Conservation (phyloP, 2,797 vertebrate species). For the Tadarida brasiliensis region DNA sequence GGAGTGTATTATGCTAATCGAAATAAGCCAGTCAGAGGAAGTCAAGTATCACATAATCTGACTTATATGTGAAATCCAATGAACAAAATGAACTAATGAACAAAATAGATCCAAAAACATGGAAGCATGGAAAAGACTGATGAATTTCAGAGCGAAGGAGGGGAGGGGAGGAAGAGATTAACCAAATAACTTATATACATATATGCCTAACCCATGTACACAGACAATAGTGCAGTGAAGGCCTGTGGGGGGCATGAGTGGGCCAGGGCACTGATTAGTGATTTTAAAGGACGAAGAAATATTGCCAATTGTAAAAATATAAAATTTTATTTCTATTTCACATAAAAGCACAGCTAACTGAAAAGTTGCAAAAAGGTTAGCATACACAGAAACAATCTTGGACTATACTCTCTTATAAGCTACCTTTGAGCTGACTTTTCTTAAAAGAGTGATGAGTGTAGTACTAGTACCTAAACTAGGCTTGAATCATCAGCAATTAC, state of each 20-base stretch:
- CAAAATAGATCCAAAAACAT: too few relatives aligned
- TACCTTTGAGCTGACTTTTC: constrained; percentile 33
- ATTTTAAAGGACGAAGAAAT: constrained; percentile 43
- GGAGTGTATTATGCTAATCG: too few relatives aligned
- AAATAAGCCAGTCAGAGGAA: too few relatives aligned
- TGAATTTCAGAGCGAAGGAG: too few relatives aligned
- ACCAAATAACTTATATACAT: too few relatives aligned
- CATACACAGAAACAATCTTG: not conserved
- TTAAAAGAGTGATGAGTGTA: not conserved
- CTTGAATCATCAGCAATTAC: not conserved
- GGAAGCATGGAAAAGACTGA: too few relatives aligned
- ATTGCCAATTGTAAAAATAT: not conserved
- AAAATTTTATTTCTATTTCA: constrained; percentile 37
- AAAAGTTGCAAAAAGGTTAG: not conserved
- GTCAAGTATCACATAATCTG: too few relatives aligned
- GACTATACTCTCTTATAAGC: not conserved
- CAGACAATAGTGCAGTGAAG: too few relatives aligned
- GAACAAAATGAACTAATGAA: too few relatives aligned
- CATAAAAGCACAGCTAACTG: constrained; percentile 6
- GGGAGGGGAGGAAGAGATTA: too few relatives aligned
- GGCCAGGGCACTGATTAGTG: not conserved
- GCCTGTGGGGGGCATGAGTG: not conserved
- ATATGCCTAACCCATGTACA: too few relatives aligned
- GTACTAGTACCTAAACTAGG: not conserved
- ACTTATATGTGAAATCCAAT: too few relatives aligned